These are phyloP conservation scores for Philopedon plagiatum DNA, from an alignment of 2,888 invertebrate species.

Conservation along the genomic window DNA sequence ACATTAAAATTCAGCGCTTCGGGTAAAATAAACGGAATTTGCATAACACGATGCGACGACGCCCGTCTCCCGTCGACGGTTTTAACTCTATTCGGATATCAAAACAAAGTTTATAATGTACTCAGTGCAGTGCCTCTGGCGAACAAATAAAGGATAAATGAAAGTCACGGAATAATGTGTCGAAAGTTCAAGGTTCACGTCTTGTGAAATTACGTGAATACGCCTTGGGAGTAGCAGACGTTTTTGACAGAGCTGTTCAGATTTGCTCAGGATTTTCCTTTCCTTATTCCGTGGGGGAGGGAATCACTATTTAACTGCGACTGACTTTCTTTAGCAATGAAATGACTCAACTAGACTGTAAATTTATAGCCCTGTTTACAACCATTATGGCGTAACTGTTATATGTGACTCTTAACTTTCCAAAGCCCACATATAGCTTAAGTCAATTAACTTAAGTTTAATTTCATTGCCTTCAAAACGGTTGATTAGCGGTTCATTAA, in stretches of 20 bases:
- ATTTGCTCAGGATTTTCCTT: too few species aligned
- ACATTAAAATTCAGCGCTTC: conserved; percentile 35
- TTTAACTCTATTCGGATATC: conserved; percentile 22
- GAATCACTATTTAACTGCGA: too few species aligned
- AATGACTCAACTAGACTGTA: background rate
- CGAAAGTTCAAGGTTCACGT: background rate
- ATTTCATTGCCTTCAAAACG: background rate
- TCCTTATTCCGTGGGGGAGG: too few species aligned
- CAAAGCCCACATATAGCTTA: background rate
- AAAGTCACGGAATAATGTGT: background rate
- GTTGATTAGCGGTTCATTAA: background rate
- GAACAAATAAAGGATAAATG: background rate
- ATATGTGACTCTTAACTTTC: background rate
- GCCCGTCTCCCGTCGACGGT: conserved; percentile 14
- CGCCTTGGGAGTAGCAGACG: background rate
- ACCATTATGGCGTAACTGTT: conserved; percentile 8
- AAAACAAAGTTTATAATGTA: conserved; percentile 19
- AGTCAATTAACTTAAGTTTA: background rate
- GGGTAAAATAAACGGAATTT: conserved; percentile 29
- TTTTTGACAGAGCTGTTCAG: too few species aligned
- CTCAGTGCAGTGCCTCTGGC: conserved; percentile 6
- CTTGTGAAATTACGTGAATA: too few species aligned
- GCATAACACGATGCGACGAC: conserved; percentile 31
- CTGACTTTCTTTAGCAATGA: background rate
- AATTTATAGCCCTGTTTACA: background rate